Evolutionary conservation across 2,113 vertebrate genomes (phyloP).

Genomic region (Anser cygnoides): DNA sequence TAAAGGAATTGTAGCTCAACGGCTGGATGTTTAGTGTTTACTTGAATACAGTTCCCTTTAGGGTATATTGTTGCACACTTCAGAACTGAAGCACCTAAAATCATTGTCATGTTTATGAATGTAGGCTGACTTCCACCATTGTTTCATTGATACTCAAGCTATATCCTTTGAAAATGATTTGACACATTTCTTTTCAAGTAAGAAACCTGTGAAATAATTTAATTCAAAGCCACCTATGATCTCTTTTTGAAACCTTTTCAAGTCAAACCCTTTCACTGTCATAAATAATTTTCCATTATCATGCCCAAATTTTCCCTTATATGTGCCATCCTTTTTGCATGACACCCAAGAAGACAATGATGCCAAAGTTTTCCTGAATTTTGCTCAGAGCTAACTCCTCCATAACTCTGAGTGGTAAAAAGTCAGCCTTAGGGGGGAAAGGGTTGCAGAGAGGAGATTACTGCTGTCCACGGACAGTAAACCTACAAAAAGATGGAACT

Average conservation of each 20-base stretch:
- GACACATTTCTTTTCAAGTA: not conserved
- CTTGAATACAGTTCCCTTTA: not conserved
- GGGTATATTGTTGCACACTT: not conserved
- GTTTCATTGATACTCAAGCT: not conserved
- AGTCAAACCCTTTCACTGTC: not conserved
- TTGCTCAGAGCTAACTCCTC: not conserved
- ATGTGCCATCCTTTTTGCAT: not conserved
- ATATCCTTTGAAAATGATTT: not conserved
- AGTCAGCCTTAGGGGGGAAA: not conserved
- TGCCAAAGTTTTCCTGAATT: not conserved
- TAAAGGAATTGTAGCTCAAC: not conserved
- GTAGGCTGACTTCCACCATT: not conserved
- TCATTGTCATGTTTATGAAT: not conserved
- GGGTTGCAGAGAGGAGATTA: not conserved
- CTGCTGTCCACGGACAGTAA: not conserved
- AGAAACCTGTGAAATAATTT: not conserved
- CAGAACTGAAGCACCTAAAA: not conserved
- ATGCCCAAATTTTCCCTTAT: not conserved
- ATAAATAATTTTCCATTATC: not conserved
- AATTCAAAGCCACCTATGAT: not conserved
- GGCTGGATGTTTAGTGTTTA: not conserved
- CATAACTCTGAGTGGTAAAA: not conserved
- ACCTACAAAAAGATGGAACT: not conserved
- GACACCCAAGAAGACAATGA: not conserved
- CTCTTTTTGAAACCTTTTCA: not conserved